phyloP scores from a whole-genome alignment of 2,888 invertebrate genomes.

The Agyllia agylla region DNA sequence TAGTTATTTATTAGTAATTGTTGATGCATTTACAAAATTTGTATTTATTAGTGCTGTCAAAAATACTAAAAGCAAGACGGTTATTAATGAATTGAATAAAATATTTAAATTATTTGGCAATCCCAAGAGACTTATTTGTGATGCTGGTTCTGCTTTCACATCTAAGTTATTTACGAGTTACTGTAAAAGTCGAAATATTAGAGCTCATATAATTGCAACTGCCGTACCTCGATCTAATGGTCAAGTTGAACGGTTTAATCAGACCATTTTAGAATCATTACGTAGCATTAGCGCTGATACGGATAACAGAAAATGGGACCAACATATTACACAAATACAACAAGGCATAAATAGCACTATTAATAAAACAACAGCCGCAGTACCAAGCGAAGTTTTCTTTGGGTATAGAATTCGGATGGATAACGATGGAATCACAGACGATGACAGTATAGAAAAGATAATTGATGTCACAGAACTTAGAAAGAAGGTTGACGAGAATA shows the following conservation, averaged over 20 bases:
- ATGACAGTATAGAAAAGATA: not conserved
- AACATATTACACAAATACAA: conserved; percentile 66
- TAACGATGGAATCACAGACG: conserved; percentile 38
- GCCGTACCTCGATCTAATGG: conserved; percentile 66
- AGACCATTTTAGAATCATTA: conserved; percentile 70
- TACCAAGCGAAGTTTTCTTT: conserved; percentile 71
- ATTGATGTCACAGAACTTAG: conserved; percentile 60
- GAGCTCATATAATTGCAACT: conserved; percentile 61
- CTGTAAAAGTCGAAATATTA: conserved; percentile 58
- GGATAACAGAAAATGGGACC: conserved; percentile 67
- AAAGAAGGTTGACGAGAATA: conserved; percentile 60
- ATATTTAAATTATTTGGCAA: conserved; percentile 76
- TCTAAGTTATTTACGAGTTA: conserved; percentile 64
- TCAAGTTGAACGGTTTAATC: conserved; percentile 75
- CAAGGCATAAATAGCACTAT: conserved; percentile 74
- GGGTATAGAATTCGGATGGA: conserved; percentile 62
- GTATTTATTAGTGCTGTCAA: conserved; percentile 77
- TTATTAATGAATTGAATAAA: conserved; percentile 68
- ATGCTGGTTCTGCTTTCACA: conserved; percentile 77
- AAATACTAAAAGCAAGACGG: conserved; percentile 59
- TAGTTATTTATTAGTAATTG: conserved; percentile 67
- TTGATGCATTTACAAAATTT: conserved; percentile 71
- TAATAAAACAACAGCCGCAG: conserved; percentile 64
- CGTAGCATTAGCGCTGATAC: conserved; percentile 70
- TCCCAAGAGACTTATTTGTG: conserved; percentile 71